phyloP scores from a whole-genome alignment of 2,797 vertebrate species.

The Stomatorhinus walkeri region DNA sequence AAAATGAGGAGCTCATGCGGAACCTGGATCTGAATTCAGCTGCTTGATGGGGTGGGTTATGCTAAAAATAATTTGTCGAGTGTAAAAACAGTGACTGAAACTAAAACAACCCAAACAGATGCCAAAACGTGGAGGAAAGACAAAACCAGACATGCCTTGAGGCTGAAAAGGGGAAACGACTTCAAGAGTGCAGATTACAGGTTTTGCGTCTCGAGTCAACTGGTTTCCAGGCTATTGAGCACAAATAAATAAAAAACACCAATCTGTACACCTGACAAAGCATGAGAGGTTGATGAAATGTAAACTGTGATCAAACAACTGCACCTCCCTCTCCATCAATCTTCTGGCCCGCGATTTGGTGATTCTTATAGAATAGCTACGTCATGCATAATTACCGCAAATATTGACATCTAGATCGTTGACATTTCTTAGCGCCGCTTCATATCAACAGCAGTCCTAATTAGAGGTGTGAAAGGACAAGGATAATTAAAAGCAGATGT shows the following conservation, averaged over 20 bases:
- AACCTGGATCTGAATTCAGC: background rate
- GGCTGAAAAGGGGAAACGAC: background rate
- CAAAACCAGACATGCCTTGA: background rate
- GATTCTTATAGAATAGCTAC: background rate
- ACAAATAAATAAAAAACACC: background rate
- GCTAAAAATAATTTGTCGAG: background rate
- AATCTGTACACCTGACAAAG: background rate
- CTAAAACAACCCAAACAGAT: background rate
- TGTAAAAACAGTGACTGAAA: background rate
- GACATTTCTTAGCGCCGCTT: background rate
- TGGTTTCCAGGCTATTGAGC: background rate
- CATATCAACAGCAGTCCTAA: background rate
- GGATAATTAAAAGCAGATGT: conserved; percentile 1
- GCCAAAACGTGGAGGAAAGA: background rate
- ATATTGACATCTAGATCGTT: background rate
- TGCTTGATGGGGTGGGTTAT: background rate
- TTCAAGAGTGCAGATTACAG: background rate
- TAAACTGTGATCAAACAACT: background rate
- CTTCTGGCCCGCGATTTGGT: background rate
- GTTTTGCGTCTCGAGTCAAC: background rate
- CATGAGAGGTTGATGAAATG: background rate
- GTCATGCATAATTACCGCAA: background rate
- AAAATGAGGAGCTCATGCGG: background rate
- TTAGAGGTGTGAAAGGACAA: background rate
- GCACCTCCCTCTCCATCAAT: background rate